Base-by-base conservation (phyloP, 2,113 vertebrate genomes). In the Tragelaphus strepsiceros region DNA sequence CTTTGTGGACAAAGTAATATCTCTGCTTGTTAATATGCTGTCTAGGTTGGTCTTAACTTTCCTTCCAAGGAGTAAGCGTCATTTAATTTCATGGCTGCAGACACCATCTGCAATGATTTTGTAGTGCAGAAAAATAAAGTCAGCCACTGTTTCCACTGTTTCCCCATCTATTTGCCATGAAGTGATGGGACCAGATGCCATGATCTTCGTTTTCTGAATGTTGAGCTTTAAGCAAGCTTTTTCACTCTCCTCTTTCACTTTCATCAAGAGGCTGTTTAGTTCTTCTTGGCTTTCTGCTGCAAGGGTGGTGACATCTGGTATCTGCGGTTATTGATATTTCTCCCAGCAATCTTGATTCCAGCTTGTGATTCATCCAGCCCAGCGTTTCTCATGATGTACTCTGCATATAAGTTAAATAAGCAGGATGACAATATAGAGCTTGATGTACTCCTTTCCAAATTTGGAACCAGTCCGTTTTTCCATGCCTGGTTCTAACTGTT, bases 401-500 rank as follows among this genome's bases (percentile, higher is more conserved):
- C n/a, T 21, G 64, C n/a, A 35, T 71, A 35, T 21, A 71, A 71
- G 2, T 71, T 71, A 35, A 71, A 21, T 71, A 71, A 71, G 9
- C n/a, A 71, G 17, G n/a, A 21, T 21, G 4, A 35, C 64, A 35
- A 21, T 71, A 21, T 71, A 35, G 17, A 71, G 64, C n/a, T 71
- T 71, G 64, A 21, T 5, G 17, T 71, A 21, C 64, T 35, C 64
- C 17, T 71, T 67, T 35, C 64, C 9, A 4, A 35, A 5, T 71
- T 71, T 71, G n/a, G 64, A 35, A 71, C n/a, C 64, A 35, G 64
- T 71, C n/a, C 35, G 4, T 11, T 35, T 35, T 71, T 71, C 9
- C 17, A 35, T 35, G 64, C 11, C 64, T 0, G 0, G 17, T 35
- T 71, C 17, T 35, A 35, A 35, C 0, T 71, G 64, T 35, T 35